Evolutionary conservation across 2,797 vertebrate species (phyloP).

Genomic region (Austrolebias charrua): DNA sequence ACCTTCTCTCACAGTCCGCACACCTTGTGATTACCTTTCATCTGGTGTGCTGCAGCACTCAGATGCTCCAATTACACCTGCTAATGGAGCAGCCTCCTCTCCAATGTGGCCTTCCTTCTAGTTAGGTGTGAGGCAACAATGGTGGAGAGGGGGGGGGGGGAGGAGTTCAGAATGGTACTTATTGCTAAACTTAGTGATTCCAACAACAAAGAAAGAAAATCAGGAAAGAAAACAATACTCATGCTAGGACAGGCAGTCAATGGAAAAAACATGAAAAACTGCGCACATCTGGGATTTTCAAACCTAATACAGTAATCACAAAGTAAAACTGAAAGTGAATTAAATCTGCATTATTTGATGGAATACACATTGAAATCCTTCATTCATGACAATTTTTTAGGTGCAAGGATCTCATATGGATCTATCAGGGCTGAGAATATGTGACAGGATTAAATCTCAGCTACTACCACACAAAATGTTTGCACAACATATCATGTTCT

Average conservation of each 20-base stretch:
- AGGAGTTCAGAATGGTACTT: conserved; percentile 7
- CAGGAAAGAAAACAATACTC: neutral
- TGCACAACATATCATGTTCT: too few species aligned
- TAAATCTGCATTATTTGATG: too few species aligned
- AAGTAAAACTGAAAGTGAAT: too few species aligned
- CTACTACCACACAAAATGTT: too few species aligned
- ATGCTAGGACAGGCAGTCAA: neutral
- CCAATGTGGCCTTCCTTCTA: conserved; percentile 29
- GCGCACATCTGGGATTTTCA: neutral
- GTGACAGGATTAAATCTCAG: too few species aligned
- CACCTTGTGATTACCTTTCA: conserved; percentile 67
- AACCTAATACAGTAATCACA: too few species aligned
- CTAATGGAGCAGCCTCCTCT: conserved; percentile 58
- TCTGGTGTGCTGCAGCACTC: conserved; percentile 42
- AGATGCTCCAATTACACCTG: conserved; percentile 59
- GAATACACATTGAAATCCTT: too few species aligned
- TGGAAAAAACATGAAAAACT: too few species aligned
- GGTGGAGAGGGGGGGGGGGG: conserved; percentile 15
- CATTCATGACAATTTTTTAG: too few species aligned
- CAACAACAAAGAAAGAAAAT: neutral
- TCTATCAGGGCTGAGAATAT: too few species aligned
- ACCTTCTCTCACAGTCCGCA: conserved; percentile 46
- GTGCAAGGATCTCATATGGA: too few species aligned
- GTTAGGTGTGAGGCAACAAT: conserved; percentile 18
- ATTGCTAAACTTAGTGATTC: neutral